phyloP scores from a whole-genome alignment of 2,113 vertebrate species.

The Gopherus flavomarginatus region DNA sequence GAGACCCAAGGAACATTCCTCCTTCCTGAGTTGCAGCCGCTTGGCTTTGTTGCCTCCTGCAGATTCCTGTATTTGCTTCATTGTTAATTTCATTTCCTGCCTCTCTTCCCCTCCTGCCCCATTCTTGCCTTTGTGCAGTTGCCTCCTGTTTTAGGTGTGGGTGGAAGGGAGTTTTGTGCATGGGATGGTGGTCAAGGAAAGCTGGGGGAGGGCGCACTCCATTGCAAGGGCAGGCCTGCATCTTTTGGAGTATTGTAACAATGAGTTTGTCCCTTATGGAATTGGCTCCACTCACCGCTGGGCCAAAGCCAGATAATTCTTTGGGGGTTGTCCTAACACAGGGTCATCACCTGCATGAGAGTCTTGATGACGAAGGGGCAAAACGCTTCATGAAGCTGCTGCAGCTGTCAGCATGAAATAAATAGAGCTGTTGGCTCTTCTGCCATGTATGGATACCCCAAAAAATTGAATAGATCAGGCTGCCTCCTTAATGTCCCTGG shows the following conservation, averaged over 20 bases:
- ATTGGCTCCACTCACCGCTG: no score
- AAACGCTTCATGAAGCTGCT: neutral
- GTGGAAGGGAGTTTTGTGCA: neutral
- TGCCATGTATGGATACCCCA: neutral
- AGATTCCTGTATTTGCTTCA: neutral
- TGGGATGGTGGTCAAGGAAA: neutral
- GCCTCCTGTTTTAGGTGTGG: neutral
- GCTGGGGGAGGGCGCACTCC: neutral
- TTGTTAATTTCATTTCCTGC: neutral
- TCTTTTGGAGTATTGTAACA: neutral
- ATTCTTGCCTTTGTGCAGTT: neutral
- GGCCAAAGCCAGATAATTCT: neutral
- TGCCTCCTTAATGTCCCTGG: neutral
- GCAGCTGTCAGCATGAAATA: neutral
- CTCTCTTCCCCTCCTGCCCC: neutral
- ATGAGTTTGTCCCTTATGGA: neutral
- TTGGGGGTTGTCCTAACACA: neutral
- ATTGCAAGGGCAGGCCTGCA: neutral
- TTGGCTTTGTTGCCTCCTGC: neutral
- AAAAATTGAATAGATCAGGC: neutral
- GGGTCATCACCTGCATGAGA: neutral
- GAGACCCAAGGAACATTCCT: fast-evolving
- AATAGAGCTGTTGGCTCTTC: neutral
- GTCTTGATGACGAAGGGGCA: neutral
- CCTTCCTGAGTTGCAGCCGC: neutral